A percentile compares a stretch with the other conserved stretches of the same genome.
Conservation (phyloP, 2,113 vertebrate genomes). For the Nyctibius bracteatus region DNA sequence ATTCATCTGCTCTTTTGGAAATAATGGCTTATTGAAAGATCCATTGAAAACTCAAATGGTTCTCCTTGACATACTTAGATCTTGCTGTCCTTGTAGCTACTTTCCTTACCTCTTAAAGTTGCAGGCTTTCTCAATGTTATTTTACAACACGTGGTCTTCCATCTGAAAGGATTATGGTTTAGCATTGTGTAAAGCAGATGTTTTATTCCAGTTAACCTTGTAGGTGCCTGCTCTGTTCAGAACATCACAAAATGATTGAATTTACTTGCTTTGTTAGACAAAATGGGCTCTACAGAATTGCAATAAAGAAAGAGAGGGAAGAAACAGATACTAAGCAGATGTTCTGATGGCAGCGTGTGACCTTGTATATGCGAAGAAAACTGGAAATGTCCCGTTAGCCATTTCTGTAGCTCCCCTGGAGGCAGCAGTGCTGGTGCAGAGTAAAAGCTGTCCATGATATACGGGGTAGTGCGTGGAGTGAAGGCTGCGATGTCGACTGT, state of each 20-base stretch:
- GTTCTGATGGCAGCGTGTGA: neutral
- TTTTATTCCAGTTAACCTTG: neutral
- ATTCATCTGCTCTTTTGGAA: neutral
- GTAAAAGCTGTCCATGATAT: neutral
- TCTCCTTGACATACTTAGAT: conserved; percentile 11
- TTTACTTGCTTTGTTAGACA: neutral
- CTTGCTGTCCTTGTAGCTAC: neutral
- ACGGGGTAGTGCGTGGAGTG: neutral
- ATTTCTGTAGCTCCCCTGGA: neutral
- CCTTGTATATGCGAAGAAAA: neutral
- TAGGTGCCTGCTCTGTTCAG: neutral
- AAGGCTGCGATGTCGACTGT: neutral
- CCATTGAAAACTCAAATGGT: neutral
- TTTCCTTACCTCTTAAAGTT: neutral
- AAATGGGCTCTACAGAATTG: neutral
- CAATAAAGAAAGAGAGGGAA: neutral
- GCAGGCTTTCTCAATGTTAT: neutral
- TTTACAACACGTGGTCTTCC: neutral
- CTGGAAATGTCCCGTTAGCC: fast-evolving
- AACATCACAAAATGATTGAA: neutral
- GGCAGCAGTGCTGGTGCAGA: neutral
- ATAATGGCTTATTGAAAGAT: neutral
- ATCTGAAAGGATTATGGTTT: neutral
- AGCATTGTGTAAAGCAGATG: neutral
- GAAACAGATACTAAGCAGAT: neutral